These are phyloP conservation scores for Zaprionus inermis DNA, from an alignment of 1,140 invertebrate species.

Conservation along the genomic window DNA sequence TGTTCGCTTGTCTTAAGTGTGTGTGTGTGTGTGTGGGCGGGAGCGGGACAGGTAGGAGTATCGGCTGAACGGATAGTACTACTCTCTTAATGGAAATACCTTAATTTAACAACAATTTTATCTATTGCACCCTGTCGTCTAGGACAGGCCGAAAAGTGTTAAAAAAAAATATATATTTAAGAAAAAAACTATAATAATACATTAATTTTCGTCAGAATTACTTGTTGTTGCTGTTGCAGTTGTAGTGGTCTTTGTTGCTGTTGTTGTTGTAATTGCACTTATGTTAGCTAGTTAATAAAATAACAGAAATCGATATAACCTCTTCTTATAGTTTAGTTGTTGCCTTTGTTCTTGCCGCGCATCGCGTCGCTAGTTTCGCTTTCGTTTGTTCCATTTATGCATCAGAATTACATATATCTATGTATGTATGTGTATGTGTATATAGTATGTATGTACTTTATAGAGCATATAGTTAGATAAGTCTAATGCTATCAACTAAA, in stretches of 20 bases:
- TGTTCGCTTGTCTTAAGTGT: conserved; percentile 41
- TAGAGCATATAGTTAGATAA: conserved; percentile 2
- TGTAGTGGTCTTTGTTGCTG: background rate
- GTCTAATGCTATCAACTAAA: conserved; percentile 3
- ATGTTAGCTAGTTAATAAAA: conserved; percentile 39
- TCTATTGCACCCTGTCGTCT: conserved; percentile 38
- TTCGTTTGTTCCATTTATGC: conserved; percentile 41
- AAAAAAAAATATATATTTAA: background rate
- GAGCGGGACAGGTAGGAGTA: no score
- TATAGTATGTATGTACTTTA: background rate
- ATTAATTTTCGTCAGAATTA: conserved; percentile 20
- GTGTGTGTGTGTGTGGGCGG: background rate
- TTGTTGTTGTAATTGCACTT: conserved; percentile 69
- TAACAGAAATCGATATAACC: conserved; percentile 17
- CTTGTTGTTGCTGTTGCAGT: conserved; percentile 4
- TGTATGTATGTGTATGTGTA: background rate
- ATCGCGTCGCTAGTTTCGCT: conserved; percentile 17
- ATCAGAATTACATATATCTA: conserved; percentile 3
- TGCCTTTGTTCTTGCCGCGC: conserved; percentile 5
- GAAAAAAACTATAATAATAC: background rate
- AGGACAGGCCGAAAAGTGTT: conserved; percentile 24
- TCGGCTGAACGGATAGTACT: background rate
- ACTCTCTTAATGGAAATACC: conserved; percentile 1
- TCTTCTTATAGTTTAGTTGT: conserved; percentile 45
- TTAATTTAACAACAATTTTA: conserved; percentile 33